Conservation (phyloP, 1,140 invertebrate genomes). For the Daktulosphaira vitifoliae region DNA sequence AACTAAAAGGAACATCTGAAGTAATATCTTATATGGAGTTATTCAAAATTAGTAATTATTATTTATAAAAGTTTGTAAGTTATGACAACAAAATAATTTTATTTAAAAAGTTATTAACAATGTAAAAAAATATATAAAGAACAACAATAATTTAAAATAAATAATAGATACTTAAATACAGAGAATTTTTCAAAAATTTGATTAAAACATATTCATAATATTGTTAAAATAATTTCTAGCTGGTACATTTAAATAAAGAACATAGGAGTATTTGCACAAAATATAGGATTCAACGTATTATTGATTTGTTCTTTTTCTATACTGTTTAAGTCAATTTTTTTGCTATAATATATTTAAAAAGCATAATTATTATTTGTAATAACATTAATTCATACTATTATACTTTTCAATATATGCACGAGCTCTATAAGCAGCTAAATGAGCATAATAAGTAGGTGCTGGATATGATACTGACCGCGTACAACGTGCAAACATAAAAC, state of each 20-base stretch:
- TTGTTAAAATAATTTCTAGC: too few relatives aligned
- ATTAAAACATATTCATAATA: too few relatives aligned
- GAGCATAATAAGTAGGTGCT: slow-evolving; percentile 87
- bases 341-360: slow-evolving; percentile 37
- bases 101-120: too few relatives aligned
- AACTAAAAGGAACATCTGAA: too few relatives aligned
- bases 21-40: too few relatives aligned
- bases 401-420: slow-evolving; percentile 49
- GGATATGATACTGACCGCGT: slow-evolving; percentile 82
- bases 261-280: slow-evolving; percentile 42
- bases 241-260: slow-evolving; percentile 45
- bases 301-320: slow-evolving; percentile 38
- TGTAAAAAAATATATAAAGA: too few relatives aligned
- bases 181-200: too few relatives aligned
- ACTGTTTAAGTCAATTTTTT: slow-evolving; percentile 35
- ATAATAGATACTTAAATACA: too few relatives aligned
- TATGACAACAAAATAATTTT: too few relatives aligned
- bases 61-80: too few relatives aligned
- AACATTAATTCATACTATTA: neutral
- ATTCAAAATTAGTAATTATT: too few relatives aligned
- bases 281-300: slow-evolving; percentile 36
- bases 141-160: too few relatives aligned
- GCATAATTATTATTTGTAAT: neutral
- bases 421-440: slow-evolving; percentile 77
- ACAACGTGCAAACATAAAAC: slow-evolving; percentile 81